These are phyloP conservation scores for Danionella dracula DNA, from an alignment of 2,797 vertebrate genomes.

Conservation along the genomic window DNA sequence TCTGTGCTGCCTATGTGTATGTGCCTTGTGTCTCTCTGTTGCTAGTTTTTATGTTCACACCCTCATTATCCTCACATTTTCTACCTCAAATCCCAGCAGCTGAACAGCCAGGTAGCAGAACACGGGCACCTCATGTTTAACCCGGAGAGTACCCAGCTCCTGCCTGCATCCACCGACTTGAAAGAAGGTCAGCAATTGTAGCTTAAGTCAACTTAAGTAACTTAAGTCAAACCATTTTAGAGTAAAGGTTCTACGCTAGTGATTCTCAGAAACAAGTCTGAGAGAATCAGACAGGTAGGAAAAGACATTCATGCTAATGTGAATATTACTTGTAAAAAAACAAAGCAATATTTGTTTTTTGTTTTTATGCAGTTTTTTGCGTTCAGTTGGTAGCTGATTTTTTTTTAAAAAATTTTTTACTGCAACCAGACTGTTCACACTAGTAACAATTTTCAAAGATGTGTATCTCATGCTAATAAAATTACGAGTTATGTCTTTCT, in stretches of 20 bases:
- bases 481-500: no score
- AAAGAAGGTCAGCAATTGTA: conserved; percentile 74
- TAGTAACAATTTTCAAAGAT: no score
- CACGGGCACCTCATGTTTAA: conserved; percentile 64
- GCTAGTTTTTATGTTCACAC: conserved; percentile 64
- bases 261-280: not conserved
- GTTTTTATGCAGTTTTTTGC: no score
- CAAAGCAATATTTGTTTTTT: no score
- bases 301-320: not conserved
- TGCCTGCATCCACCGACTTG: conserved; percentile 57
- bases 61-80: conserved; percentile 88
- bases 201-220: not conserved
- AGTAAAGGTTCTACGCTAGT: not conserved
- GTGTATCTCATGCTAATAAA: no score
- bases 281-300: not conserved
- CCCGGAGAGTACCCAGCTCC: conserved; percentile 65
- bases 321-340: no score
- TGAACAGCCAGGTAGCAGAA: conserved; percentile 76
- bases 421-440: no score
- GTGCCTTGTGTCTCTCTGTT: conserved; percentile 51
- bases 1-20: conserved; percentile 5
- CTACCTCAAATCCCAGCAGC: conserved; percentile 91
- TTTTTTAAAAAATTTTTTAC: no score
- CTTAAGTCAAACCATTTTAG: not conserved
- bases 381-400: no score